A percentile compares a stretch with the other conserved stretches of the same genome.
phyloP scores from a whole-genome alignment of 2,797 vertebrate genomes.

The Amblyraja radiata region DNA sequence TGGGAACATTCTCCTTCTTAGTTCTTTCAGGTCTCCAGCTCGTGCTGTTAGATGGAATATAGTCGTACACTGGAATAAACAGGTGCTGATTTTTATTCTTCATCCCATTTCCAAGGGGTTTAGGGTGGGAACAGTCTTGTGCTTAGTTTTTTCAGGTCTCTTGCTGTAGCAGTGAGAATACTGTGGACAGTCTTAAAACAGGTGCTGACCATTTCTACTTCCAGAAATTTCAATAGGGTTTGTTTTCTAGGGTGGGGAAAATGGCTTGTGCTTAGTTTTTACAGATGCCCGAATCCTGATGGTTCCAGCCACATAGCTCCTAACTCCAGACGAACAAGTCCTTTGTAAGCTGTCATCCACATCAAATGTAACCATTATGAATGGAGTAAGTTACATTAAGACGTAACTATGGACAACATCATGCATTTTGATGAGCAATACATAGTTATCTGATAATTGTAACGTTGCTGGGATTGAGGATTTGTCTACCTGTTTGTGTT shows the following conservation, averaged over 20 bases:
- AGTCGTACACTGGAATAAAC: neutral
- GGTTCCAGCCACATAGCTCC: neutral
- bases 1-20: neutral
- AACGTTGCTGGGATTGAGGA: neutral
- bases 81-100: neutral
- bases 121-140: neutral
- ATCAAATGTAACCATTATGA: neutral
- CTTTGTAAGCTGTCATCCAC: neutral
- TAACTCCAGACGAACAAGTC: neutral
- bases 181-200: neutral
- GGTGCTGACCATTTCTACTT: neutral
- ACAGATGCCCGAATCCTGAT: neutral
- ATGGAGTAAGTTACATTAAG: neutral
- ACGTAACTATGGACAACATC: too few species aligned
- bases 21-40: neutral
- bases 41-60: neutral
- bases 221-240: neutral
- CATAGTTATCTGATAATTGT: too few species aligned
- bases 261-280: neutral
- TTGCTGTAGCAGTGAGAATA: neutral
- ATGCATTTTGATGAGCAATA: too few species aligned
- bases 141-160: conserved; percentile 8
- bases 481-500: neutral
- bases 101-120: neutral
- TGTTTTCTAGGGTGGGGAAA: neutral